Base-by-base conservation (phyloP, 1,140 invertebrate species). In the Drosophila insularis region DNA sequence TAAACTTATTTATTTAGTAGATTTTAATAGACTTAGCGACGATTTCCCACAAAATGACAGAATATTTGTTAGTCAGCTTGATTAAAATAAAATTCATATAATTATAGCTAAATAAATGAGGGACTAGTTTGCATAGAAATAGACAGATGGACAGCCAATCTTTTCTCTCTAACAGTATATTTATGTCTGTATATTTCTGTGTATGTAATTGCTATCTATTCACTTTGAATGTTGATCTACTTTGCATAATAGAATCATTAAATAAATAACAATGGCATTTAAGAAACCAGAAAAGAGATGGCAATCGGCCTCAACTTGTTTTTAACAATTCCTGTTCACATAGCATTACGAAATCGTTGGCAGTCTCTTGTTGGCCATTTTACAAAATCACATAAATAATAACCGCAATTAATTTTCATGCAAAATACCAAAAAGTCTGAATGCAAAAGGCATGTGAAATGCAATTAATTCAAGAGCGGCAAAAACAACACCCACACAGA, bases 401-500 rank as follows among this genome's bases (percentile, higher is more conserved):
- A 87, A 73, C 23, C 46, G 68, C 82, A 86, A 86, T 86, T 86
- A 86, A 87, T 86, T 86, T 66, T 55, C 53, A 64, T 67, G 71
- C 72, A 81, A 87, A 81, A 75, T 80, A 81, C 70, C 62, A 69
- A 69, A 73, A 63, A 63, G 64, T 59, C 43, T 74, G 43, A 64
- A 68, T 80, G 77, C 78, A 85, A 78, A 71, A 63, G 79, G 67
- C 70, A 87, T 86, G 82, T 62, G 82, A 87, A 86, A 73, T 79
- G 82, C 79, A 86, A 87, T 86, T 87, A 86, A 86, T 86, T 87
- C 79, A 76, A 87, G 63, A 87, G 78, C 71, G 55, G 46, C 63
- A 72, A 70, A 55, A 37, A 50, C 58, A 68, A 46, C 58, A 40
- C 23, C 50, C 56, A n/a, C 61, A 73, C 53, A 46, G 32, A 46